Percentiles rank a stretch among this genome's conserved stretches.
These are phyloP conservation scores for Cassiopea andromeda DNA, from an alignment of 30 jellyfish, hydroid and myxozoan genomes.

Conservation along the genomic window DNA sequence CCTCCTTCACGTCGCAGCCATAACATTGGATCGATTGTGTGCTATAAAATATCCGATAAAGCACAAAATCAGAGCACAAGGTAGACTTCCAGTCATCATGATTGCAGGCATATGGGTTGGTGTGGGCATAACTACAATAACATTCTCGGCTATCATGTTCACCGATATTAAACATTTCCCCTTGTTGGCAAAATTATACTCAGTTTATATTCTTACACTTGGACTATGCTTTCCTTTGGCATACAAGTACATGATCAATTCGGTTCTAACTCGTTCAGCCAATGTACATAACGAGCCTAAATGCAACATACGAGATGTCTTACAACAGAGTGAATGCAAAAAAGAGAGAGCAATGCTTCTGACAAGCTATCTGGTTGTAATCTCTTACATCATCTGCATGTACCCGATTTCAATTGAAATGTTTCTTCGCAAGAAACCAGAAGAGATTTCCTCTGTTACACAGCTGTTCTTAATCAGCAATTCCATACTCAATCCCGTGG, in stretches of 20 bases:
- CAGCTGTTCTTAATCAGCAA: constrained; percentile 28
- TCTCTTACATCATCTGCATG: neutral
- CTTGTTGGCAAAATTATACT: neutral
- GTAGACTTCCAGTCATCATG: constrained; percentile 2
- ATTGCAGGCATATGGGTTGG: constrained; percentile 34
- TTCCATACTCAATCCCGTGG: constrained; percentile 33
- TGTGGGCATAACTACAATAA: neutral
- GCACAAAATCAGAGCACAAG: constrained; percentile 43
- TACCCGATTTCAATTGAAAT: constrained; percentile 29
- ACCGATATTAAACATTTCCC: neutral
- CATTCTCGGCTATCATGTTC: neutral
- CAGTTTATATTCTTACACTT: neutral
- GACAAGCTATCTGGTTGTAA: constrained; percentile 3
- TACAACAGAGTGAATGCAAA: neutral
- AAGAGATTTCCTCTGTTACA: neutral
- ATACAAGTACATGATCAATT: constrained; percentile 12
- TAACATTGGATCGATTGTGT: constrained; percentile 46
- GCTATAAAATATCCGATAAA: constrained; percentile 49
- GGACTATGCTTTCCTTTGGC: constrained; percentile 12
- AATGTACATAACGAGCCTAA: neutral
- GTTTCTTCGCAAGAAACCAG: neutral
- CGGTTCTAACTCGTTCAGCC: neutral
- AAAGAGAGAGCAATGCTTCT: constrained; percentile 19
- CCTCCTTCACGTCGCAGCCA: constrained; percentile 13
- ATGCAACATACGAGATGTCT: constrained; percentile 3